Percentiles rank a stretch among this genome's conserved stretches.
Evolutionary conservation across 2,888 invertebrate species (phyloP).

Genomic region (Caenorhabditis virilis): DNA sequence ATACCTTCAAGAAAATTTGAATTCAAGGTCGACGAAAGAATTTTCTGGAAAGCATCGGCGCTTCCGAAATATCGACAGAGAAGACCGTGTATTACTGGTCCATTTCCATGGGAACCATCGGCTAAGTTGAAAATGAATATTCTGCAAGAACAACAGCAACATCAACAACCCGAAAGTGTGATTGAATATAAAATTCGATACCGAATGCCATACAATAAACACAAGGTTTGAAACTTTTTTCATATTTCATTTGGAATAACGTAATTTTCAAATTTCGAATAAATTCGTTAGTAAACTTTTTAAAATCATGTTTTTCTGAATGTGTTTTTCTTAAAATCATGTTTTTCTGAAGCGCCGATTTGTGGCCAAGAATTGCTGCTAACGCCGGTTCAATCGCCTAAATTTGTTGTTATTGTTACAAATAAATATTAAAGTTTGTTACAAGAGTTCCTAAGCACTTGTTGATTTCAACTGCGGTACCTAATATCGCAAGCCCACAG

Average conservation of each 20-base stretch:
- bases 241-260: no score
- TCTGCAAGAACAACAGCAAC: no score
- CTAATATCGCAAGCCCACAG: no score
- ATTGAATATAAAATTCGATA: constrained; percentile 22
- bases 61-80: constrained; percentile 30
- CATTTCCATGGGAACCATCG: constrained; percentile 32
- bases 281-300: no score
- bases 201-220: constrained; percentile 25
- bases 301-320: no score
- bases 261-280: no score
- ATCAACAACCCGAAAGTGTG: neutral
- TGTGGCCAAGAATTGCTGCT: constrained; percentile 99
- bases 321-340: no score
- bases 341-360: no score
- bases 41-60: constrained; percentile 37
- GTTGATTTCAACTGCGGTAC: no score
- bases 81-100: constrained; percentile 20
- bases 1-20: neutral
- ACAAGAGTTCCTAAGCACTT: no score
- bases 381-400: constrained; percentile 98
- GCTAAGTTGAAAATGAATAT: constrained; percentile 8
- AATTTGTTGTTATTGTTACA: constrained; percentile 53
- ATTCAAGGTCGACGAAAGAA: constrained; percentile 25
- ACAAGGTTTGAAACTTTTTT: no score
- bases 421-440: constrained; percentile 24